Percentiles rank a stretch among this genome's conserved stretches.
These are phyloP conservation scores for Panurus biarmicus DNA, from an alignment of 2,113 vertebrate genomes.

Conservation along the genomic window DNA sequence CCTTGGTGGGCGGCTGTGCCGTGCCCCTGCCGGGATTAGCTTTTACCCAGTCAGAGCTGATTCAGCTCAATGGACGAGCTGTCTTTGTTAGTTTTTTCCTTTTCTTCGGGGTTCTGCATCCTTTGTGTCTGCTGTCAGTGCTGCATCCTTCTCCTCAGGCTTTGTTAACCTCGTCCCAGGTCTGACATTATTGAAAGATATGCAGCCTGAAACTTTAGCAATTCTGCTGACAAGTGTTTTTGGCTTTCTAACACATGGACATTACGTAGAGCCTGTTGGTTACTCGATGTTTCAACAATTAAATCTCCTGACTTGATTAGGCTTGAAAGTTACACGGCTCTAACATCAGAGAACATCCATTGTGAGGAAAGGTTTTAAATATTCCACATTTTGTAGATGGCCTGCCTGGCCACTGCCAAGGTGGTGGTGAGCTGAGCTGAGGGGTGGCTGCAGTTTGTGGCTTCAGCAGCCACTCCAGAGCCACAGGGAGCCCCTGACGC, in stretches of 20 bases:
- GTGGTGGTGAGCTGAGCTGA: not conserved
- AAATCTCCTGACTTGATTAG: not conserved
- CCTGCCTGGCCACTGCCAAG: not conserved
- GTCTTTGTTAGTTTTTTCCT: not conserved
- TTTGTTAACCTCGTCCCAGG: not conserved
- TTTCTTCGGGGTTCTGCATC: not conserved
- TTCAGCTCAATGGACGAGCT: not conserved
- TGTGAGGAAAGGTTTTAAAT: not conserved
- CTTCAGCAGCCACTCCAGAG: not conserved
- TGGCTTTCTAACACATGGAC: not conserved
- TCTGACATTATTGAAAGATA: not conserved
- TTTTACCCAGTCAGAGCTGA: not conserved
- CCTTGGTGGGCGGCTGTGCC: too few relatives aligned
- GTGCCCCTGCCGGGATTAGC: not conserved
- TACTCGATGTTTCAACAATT: not conserved
- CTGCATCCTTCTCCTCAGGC: not conserved
- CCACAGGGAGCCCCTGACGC: not conserved
- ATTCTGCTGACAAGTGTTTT: not conserved
- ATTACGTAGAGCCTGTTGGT: not conserved
- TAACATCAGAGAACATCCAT: not conserved
- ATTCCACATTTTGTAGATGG: not conserved
- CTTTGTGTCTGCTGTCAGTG: accelerated
- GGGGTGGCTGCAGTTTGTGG: not conserved
- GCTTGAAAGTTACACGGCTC: not conserved
- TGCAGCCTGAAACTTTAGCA: not conserved